Base-by-base conservation (phyloP, 1,140 invertebrate species). In the Drosophila sechellia region DNA sequence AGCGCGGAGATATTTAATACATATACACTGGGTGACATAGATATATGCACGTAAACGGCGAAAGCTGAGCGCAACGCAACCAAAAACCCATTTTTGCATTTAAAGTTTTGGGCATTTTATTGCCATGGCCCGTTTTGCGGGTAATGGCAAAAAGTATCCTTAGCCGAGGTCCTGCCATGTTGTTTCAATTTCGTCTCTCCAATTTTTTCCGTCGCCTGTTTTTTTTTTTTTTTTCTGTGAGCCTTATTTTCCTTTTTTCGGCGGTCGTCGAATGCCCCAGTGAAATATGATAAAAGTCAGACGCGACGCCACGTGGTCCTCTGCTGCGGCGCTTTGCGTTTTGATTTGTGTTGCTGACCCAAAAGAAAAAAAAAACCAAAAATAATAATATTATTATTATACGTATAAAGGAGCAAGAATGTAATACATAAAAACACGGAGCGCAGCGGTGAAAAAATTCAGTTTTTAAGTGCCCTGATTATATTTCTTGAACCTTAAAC, bases 331-430 rank as follows among this genome's bases (percentile, higher is more conserved):
- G 78, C 81, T 83, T 87, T 87, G 79, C 84, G 39, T 83, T 89
- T 83, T 87, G 83, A 87, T 87, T 87, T 87, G 83, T 89, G 83
- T 89, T 70, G 74, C 70, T 87, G 84, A 87, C 83, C 84, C 55
- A 68, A 73, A 87, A 86, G 75, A 72, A 40, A 12, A 86, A 78
- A 69, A 43, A 43, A 13, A 10, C 13, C 13, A 37, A 37, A 39
- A 39, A 39, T 13, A 12, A 13, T 39, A 39, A 3, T 13, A 13
- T 13, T 39, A 13, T 13, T 39, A 39, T 13, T 39, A 39, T 39
- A 39, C 37, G 37, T 39, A 39, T 12, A 39, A 13, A 5, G 12
- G 12, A 5, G 6, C 8, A 35, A 40, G 13, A 39, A 55, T 31
- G 3, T 31, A 59, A 50, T 60, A 49, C 42, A 42, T 40, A 2